phyloP scores from a whole-genome alignment of 2,888 invertebrate genomes.

The Tetheella fluctuosa region DNA sequence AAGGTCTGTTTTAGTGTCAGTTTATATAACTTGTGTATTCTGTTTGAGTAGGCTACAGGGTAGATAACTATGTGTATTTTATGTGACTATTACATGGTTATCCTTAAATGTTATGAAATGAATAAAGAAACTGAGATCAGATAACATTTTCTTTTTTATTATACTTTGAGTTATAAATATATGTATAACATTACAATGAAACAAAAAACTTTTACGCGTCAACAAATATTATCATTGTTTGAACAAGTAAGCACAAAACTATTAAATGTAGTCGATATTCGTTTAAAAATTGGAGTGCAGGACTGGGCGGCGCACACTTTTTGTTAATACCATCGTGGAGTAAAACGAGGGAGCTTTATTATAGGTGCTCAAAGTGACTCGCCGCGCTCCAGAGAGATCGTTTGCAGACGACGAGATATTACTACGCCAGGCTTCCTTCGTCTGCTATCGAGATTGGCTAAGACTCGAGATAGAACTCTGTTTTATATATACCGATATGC shows the following conservation, averaged over 20 bases:
- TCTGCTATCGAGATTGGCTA: conserved; percentile 14
- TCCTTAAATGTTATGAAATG: neutral
- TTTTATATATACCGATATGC: neutral
- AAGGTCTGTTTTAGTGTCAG: neutral
- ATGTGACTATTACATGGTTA: neutral
- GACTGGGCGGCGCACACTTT: conserved; percentile 32
- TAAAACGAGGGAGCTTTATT: conserved; percentile 43
- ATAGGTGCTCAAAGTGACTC: conserved; percentile 38
- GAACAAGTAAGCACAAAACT: conserved; percentile 32
- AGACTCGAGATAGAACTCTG: neutral
- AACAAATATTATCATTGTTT: conserved; percentile 10
- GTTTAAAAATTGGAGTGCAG: conserved; percentile 39
- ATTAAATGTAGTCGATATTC: conserved; percentile 41
- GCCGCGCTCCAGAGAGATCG: conserved; percentile 15
- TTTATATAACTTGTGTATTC: neutral
- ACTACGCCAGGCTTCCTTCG: conserved; percentile 25
- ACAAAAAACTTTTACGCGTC: conserved; percentile 11
- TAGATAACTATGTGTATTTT: neutral
- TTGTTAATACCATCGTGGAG: conserved; percentile 56
- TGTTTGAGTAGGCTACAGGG: neutral
- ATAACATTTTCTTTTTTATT: neutral
- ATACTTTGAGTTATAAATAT: too few species aligned
- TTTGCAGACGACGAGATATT: conserved; percentile 25
- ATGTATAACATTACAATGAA: too few species aligned
- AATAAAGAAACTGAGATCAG: too few species aligned